A percentile compares a stretch with the other conserved stretches of the same genome.
These are phyloP conservation scores for Sipha flava DNA, from an alignment of 1,140 invertebrate genomes.

Conservation along the genomic window DNA sequence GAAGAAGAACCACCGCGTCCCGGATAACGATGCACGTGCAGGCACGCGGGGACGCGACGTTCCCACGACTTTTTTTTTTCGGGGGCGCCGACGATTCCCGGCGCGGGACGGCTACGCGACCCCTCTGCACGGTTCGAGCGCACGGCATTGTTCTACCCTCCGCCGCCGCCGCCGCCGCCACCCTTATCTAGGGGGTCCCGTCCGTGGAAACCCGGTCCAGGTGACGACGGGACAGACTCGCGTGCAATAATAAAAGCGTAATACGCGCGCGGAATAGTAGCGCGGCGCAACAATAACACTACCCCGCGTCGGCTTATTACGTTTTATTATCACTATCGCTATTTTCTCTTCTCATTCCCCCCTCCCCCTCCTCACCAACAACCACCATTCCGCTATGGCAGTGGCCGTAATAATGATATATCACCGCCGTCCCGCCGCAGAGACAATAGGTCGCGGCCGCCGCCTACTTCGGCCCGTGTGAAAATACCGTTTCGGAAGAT, in stretches of 20 bases:
- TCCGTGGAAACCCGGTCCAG: neutral
- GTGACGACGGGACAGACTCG: too few species aligned
- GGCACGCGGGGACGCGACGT: neutral
- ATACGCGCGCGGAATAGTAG: too few species aligned
- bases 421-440: too few species aligned
- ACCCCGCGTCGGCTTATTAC: too few species aligned
- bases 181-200: neutral
- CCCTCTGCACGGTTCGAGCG: neutral
- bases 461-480: neutral
- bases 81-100: conserved; percentile 3
- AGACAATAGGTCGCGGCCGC: too few species aligned
- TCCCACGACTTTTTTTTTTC: conserved; percentile 28
- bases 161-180: neutral
- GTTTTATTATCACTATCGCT: too few species aligned
- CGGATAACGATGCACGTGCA: neutral
- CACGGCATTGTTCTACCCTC: neutral
- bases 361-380: too few species aligned
- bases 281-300: too few species aligned
- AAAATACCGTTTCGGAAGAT: neutral
- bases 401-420: too few species aligned
- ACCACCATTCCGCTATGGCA: too few species aligned
- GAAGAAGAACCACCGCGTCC: neutral
- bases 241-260: too few species aligned
- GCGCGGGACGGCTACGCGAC: neutral
- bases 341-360: too few species aligned